Evolutionary conservation across 2,888 invertebrate genomes (phyloP).

Genomic region (Leucophenga montana): DNA sequence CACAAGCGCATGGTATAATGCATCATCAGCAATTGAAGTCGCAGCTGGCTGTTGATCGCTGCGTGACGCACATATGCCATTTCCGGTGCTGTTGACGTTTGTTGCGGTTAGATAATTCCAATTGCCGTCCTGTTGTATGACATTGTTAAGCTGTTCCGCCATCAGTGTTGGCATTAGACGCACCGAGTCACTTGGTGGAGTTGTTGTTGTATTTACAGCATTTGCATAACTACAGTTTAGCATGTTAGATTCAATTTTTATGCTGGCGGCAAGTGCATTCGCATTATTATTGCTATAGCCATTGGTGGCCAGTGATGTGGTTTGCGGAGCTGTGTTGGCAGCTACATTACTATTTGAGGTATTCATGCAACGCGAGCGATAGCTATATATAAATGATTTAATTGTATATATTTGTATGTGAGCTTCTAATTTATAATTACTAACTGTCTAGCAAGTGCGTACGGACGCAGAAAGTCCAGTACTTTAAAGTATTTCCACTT

Average conservation of each 20-base stretch:
- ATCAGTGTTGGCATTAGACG: constrained; percentile 49
- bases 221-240: constrained; percentile 51
- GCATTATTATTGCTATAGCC: constrained; percentile 42
- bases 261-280: constrained; percentile 56
- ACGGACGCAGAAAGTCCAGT: constrained; percentile 68
- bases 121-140: constrained; percentile 55
- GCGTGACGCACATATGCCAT: constrained; percentile 47
- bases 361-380: constrained; percentile 56
- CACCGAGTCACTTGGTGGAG: constrained; percentile 30
- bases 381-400: constrained; percentile 45
- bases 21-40: constrained; percentile 49
- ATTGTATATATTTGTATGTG: background rate
- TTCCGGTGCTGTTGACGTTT: constrained; percentile 43
- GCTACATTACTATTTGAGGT: constrained; percentile 29
- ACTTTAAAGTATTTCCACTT: constrained; percentile 71
- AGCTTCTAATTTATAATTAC: constrained; percentile 22
- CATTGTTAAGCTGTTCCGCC: constrained; percentile 51
- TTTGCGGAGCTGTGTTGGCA: constrained; percentile 11
- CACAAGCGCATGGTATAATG: constrained; percentile 62
- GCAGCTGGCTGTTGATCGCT: constrained; percentile 43
- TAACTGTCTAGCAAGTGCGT: constrained; percentile 68
- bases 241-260: constrained; percentile 60
- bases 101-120: constrained; percentile 62
- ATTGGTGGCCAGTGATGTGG: constrained; percentile 29
- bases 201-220: constrained; percentile 34